These are phyloP conservation scores for Druon quercuslanigerum DNA, from an alignment of 1,140 invertebrate species.

Conservation along the genomic window DNA sequence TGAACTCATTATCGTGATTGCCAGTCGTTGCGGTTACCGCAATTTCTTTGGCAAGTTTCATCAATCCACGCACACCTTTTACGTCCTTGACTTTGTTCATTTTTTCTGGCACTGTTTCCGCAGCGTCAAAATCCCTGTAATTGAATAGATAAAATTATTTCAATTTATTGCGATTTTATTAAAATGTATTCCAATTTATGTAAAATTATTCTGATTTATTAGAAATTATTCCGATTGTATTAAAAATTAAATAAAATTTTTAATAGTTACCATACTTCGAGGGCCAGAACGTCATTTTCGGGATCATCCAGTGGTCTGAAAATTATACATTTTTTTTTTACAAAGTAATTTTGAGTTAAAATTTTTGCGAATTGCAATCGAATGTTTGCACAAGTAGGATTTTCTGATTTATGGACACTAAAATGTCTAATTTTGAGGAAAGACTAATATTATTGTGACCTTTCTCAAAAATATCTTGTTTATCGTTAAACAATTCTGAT, in stretches of 20 bases:
- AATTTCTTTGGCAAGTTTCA: constrained; percentile 95
- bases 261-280: constrained; percentile 84
- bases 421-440: neutral
- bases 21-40: constrained; percentile 94
- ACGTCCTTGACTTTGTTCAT: constrained; percentile 89
- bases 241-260: neutral
- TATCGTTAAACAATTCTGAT: neutral
- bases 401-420: neutral
- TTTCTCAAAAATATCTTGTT: neutral
- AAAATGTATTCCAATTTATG: neutral
- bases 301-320: constrained; percentile 81
- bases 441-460: neutral
- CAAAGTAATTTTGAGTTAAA: neutral
- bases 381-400: neutral
- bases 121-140: constrained; percentile 90
- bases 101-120: constrained; percentile 90
- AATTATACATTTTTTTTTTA: neutral
- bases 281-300: constrained; percentile 79
- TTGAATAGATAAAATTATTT: neutral
- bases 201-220: no score
- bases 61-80: constrained; percentile 87
- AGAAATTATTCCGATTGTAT: neutral
- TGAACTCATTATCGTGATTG: constrained; percentile 96
- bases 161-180: neutral
- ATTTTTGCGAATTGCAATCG: neutral